Conservation (phyloP, 53 echinoderm and acorn worm species). For the Paracentrotus lividus region DNA sequence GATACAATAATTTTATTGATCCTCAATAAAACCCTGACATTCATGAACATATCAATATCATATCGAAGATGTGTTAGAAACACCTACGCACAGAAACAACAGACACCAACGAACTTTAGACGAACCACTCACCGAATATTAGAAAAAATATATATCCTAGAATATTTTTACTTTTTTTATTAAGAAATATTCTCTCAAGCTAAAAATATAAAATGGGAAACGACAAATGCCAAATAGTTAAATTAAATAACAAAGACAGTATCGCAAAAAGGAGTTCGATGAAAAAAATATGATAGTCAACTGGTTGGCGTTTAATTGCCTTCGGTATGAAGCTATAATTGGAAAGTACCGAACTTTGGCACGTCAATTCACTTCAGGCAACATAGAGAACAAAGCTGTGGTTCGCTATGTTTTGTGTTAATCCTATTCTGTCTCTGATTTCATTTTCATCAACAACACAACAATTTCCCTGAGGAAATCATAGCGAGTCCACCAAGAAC, state of each 20-base stretch:
- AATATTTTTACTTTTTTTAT: too few relatives aligned
- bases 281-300: not conserved
- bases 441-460: slow-evolving; percentile 11
- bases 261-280: not conserved
- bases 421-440: not conserved
- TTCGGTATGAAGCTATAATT: slow-evolving; percentile 11
- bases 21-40: too few relatives aligned
- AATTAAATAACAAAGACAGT: not conserved
- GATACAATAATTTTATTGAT: too few relatives aligned
- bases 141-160: too few relatives aligned
- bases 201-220: too few relatives aligned
- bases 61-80: too few relatives aligned
- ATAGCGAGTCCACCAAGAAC: slow-evolving; percentile 20
- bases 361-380: not conserved
- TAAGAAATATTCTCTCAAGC: too few relatives aligned
- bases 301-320: slow-evolving; percentile 20
- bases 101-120: too few relatives aligned
- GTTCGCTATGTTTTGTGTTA: not conserved
- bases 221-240: too few relatives aligned
- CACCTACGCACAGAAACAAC: too few relatives aligned
- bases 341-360: not conserved
- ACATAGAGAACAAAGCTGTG: not conserved
- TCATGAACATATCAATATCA: too few relatives aligned
- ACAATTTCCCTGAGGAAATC: slow-evolving; percentile 36
- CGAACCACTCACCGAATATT: too few relatives aligned